Evolutionary conservation across 92 coral and sea anemone genomes (phyloP).

Genomic region (Muricea muricata): DNA sequence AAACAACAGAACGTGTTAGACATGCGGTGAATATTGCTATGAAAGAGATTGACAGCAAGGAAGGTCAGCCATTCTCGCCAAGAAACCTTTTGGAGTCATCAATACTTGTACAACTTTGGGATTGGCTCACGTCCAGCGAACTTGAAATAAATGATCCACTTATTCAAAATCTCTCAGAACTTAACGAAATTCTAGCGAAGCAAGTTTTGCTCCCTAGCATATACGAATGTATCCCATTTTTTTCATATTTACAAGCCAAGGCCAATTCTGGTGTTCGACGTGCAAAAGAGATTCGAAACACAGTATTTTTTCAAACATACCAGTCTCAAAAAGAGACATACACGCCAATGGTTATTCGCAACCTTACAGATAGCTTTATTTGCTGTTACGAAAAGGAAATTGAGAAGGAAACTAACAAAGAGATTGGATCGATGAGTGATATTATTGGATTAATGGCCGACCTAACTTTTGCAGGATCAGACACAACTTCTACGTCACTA

Average conservation of each 20-base stretch:
- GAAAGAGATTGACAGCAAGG: neutral
- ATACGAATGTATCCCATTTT: neutral
- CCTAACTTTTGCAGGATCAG: too few species aligned
- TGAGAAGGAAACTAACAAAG: neutral
- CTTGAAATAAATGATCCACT: too few species aligned
- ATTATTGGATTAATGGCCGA: too few species aligned
- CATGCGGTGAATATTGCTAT: neutral
- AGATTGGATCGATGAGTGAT: too few species aligned
- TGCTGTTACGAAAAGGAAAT: neutral
- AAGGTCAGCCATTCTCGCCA: neutral
- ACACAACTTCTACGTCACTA: slow-evolving; percentile 44
- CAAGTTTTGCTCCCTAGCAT: neutral
- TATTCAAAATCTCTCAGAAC: neutral
- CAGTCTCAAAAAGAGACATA: too few species aligned
- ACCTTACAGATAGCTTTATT: slow-evolving; percentile 1
- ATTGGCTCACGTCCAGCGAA: slow-evolving; percentile 10
- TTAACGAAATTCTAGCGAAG: neutral
- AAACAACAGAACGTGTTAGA: neutral
- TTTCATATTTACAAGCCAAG: neutral
- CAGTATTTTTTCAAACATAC: neutral
- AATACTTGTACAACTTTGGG: too few species aligned
- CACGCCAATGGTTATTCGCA: neutral
- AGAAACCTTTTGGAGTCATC: neutral
- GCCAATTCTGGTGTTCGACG: slow-evolving; percentile 4
- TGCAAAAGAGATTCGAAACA: neutral